Percentiles rank a stretch among this genome's conserved stretches.
These are phyloP conservation scores for Zaprionus ornatus DNA, from an alignment of 1,140 invertebrate genomes.

Conservation along the genomic window DNA sequence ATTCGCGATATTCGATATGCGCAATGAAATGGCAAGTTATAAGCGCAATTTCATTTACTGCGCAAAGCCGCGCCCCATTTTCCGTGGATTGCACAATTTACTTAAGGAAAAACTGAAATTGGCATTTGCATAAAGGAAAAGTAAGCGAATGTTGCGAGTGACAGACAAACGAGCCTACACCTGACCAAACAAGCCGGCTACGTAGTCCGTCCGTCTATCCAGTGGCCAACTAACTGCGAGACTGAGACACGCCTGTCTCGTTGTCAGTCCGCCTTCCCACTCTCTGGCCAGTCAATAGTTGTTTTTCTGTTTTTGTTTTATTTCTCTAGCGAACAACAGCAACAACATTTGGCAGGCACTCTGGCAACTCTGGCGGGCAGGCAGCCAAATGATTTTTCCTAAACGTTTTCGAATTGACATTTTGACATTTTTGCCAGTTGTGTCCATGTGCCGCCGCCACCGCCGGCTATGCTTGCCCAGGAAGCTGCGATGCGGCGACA, in stretches of 20 bases:
- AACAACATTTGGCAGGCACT: slow-evolving; percentile 52
- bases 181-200: slow-evolving; percentile 61
- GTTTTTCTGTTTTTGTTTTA: slow-evolving; percentile 22
- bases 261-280: slow-evolving; percentile 4
- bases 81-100: slow-evolving; percentile 43
- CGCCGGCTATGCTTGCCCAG: slow-evolving; percentile 39
- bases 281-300: slow-evolving; percentile 51
- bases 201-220: neutral
- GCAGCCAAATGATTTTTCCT: slow-evolving; percentile 54
- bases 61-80: slow-evolving; percentile 37
- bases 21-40: slow-evolving; percentile 6
- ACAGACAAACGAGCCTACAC: slow-evolving; percentile 77
- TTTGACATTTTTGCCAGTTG: slow-evolving; percentile 72
- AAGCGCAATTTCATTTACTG: slow-evolving; percentile 6
- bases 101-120: slow-evolving; percentile 12
- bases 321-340: slow-evolving; percentile 34
- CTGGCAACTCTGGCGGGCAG: slow-evolving; percentile 16
- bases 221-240: slow-evolving; percentile 18
- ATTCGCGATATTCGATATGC: slow-evolving; percentile 12
- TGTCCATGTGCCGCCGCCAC: slow-evolving; percentile 12
- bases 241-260: slow-evolving; percentile 25
- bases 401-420: slow-evolving; percentile 79
- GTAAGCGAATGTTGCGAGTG: slow-evolving; percentile 67
- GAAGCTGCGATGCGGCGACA: slow-evolving; percentile 64
- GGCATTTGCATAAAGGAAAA: slow-evolving; percentile 77